Evolutionary conservation across 1,140 invertebrate species (phyloP).

Genomic region (Latrodectus geometricus): DNA sequence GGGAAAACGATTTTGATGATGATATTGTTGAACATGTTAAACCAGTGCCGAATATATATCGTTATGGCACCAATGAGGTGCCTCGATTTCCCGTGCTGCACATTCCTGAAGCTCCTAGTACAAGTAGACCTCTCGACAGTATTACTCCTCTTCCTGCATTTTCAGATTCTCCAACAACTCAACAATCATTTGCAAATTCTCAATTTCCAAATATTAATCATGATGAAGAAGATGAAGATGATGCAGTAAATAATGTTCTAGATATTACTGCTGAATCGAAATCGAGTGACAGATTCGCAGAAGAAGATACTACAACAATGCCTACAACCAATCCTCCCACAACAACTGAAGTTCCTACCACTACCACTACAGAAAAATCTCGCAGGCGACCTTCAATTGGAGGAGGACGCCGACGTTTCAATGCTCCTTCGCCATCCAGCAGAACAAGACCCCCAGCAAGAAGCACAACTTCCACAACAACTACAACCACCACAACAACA

Average conservation of each 20-base stretch:
- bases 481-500: constrained; percentile 27
- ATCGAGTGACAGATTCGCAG: constrained; percentile 4
- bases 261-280: constrained; percentile 7
- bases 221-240: constrained; percentile 25
- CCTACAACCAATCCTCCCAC: constrained; percentile 21
- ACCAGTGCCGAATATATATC: constrained; percentile 46
- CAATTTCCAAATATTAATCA: background rate
- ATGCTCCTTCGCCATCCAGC: constrained; percentile 1
- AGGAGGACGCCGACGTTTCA: constrained; percentile 3
- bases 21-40: constrained; percentile 1
- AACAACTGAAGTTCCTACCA: constrained; percentile 33
- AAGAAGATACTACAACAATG: constrained; percentile 27
- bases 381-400: constrained; percentile 30
- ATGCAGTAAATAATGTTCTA: constrained; percentile 17
- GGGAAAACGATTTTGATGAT: background rate
- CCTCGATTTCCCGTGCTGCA: constrained; percentile 48
- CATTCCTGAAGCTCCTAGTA: background rate
- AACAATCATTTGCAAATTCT: background rate
- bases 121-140: background rate
- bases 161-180: background rate
- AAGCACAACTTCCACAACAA: constrained; percentile 3
- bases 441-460: background rate
- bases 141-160: background rate
- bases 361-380: constrained; percentile 29
- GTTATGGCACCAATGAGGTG: constrained; percentile 56